These are phyloP conservation scores for Grammomys surdaster DNA, from an alignment of 2,113 vertebrate species.

Conservation along the genomic window DNA sequence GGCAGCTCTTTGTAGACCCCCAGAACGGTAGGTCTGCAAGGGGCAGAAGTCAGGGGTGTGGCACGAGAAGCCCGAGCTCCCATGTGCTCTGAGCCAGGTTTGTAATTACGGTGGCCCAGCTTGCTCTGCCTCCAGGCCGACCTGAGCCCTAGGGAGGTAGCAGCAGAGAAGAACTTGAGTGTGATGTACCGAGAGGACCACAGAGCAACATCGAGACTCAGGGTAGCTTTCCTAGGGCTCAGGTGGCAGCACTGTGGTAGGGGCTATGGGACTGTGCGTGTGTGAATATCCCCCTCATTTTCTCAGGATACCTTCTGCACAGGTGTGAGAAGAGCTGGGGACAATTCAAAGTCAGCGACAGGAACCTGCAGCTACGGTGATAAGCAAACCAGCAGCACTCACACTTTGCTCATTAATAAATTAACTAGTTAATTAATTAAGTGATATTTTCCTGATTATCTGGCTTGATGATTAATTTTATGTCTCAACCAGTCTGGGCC, in stretches of 20 bases:
- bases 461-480: conserved; percentile 51
- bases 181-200: not conserved
- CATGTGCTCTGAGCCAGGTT: not conserved
- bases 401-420: conserved; percentile 48
- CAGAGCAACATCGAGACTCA: accelerated
- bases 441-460: conserved; percentile 27
- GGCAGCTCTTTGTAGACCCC: not conserved
- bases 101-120: not conserved
- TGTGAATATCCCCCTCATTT: not conserved
- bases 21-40: not conserved
- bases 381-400: conserved; percentile 31
- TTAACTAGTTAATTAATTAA: conserved; percentile 64
- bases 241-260: no score
- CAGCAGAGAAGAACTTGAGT: not conserved
- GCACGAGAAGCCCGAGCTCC: not conserved
- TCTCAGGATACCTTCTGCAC: not conserved
- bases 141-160: not conserved
- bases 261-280: not conserved
- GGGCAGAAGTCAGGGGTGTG: no score
- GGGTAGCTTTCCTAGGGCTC: not conserved
- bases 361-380: not conserved
- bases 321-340: conserved; percentile 7
- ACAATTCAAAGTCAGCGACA: conserved; percentile 11
- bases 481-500: conserved; percentile 21
- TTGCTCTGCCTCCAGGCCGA: not conserved